A percentile compares a stretch with the other conserved stretches of the same genome.
These are phyloP conservation scores for Hololepta plana DNA, from an alignment of 2,888 invertebrate species.

Conservation along the genomic window DNA sequence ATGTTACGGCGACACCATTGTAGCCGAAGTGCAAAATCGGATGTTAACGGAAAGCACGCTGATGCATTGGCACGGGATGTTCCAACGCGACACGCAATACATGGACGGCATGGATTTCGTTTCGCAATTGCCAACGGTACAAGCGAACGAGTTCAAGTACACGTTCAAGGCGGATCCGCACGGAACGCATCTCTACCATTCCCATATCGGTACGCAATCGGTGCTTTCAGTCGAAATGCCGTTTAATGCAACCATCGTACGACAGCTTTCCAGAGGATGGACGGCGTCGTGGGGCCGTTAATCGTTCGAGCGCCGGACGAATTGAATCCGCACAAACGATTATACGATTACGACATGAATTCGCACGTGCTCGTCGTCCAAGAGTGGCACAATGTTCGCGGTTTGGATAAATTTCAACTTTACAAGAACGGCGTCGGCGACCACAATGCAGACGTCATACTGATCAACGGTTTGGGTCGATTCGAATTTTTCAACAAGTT, in stretches of 20 bases:
- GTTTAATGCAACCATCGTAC: background rate
- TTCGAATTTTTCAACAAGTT: too few species aligned
- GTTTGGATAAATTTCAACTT: too few species aligned
- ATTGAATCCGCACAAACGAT: too few species aligned
- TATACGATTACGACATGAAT: too few species aligned
- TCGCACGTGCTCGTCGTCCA: too few species aligned
- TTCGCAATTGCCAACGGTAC: background rate
- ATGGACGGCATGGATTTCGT: background rate
- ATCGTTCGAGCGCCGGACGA: background rate
- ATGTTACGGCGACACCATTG: background rate
- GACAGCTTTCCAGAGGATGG: background rate
- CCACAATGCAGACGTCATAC: too few species aligned
- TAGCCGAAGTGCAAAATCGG: background rate
- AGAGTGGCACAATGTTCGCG: too few species aligned
- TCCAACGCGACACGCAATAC: background rate
- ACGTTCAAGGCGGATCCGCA: background rate
- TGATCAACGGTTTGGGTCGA: slow-evolving; percentile 1
- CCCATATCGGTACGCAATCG: background rate
- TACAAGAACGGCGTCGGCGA: too few species aligned
- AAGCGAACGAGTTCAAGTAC: background rate
- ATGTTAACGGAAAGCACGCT: background rate
- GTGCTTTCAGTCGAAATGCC: background rate
- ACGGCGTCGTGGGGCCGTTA: background rate
- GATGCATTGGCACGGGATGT: slow-evolving; percentile 1
- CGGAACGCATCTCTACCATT: slow-evolving; percentile 1